A percentile compares a stretch with the other conserved stretches of the same genome.
Conservation (phyloP, 2,113 vertebrate genomes). For the Baryphthengus martii region DNA sequence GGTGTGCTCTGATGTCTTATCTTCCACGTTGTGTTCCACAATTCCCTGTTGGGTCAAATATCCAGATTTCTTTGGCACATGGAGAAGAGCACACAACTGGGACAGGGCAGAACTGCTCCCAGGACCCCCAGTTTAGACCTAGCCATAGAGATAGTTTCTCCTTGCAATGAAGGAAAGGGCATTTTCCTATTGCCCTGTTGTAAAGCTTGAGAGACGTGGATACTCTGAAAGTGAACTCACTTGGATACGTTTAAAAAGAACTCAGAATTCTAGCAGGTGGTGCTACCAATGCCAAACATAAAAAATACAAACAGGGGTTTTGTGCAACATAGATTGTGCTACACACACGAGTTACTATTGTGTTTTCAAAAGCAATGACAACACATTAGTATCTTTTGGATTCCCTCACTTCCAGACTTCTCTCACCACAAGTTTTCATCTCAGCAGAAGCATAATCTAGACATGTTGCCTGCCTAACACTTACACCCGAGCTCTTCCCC, state of each 20-base stretch:
- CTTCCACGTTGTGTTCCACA: neutral
- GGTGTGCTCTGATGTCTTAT: neutral
- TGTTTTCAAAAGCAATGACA: neutral
- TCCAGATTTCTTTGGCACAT: neutral
- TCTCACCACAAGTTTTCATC: neutral
- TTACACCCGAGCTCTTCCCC: neutral
- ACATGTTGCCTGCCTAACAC: neutral
- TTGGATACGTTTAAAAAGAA: neutral
- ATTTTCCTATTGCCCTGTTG: neutral
- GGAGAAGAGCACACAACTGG: neutral
- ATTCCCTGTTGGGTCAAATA: neutral
- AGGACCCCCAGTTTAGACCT: neutral
- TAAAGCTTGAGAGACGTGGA: neutral
- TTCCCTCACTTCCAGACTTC: neutral
- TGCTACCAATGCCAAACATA: neutral
- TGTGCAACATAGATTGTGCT: neutral
- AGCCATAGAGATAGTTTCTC: neutral
- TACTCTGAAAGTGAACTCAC: neutral
- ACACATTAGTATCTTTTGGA: fast-evolving
- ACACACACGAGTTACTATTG: neutral
- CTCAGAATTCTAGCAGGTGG: neutral
- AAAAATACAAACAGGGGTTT: neutral
- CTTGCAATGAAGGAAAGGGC: neutral
- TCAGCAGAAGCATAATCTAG: neutral
- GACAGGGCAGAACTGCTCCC: neutral